Evolutionary conservation across 1,140 invertebrate species (phyloP), one percentile per base, ranked within the genome.

Genomic region (Aphelenchoides besseyi): DNA sequence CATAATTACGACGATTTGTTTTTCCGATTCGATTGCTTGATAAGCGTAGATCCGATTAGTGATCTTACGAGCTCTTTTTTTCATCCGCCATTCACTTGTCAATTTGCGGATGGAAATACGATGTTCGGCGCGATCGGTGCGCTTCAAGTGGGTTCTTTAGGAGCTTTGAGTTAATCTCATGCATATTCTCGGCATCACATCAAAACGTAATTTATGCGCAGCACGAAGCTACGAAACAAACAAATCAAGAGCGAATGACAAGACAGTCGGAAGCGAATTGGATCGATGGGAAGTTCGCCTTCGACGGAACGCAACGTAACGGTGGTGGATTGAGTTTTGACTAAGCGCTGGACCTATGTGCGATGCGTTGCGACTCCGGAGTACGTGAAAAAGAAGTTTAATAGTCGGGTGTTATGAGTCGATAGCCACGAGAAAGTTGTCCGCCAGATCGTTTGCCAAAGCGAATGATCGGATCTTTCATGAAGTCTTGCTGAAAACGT

Each of bases 391-490:
- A 48, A 23, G 41, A 23, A 12, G 41, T 16, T 48, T 23, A 48
- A 23, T 16, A 48, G 23, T 48, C 41, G 41, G 41, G 41, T 23
- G 41, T 48, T 12, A 48, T 12, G 41, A 48, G 41, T 12, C 41
- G 41, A 23, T 16, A 48, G 41, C 12, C 41, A 23, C 41, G 41
- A 23, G 41, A 48, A 12, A 23, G 12, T 23, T 23, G 41, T 12
- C 41, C 41, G 41, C 41, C 41, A 16, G 41, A 48, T 23, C 41
- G 41, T 23, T 48, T 48, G 41, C 41, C 41, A 23, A 48, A 48
- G 41, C 41, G 41, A 23, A 48, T 48, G 41, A 48, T 48, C 41
- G 41, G 41, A 48, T 48, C 41, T 23, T 48, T 48, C 41, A 48
- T 48, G 41, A 48, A 48, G 23, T 48, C 41, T 23, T 48, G 41